phyloP scores from a whole-genome alignment of 2,797 vertebrate genomes.

The Coilia nasus region DNA sequence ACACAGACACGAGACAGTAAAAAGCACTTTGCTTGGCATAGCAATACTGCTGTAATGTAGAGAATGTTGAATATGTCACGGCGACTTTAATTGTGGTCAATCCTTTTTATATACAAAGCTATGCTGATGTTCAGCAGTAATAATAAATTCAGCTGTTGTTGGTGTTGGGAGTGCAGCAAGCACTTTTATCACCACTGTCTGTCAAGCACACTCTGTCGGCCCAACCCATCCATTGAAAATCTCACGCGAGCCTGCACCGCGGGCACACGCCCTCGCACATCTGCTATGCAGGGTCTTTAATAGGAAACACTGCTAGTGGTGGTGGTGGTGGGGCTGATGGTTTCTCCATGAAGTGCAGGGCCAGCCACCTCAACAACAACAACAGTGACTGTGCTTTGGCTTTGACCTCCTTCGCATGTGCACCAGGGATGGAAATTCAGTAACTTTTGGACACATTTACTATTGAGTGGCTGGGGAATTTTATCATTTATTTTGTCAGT shows the following conservation, averaged over 20 bases:
- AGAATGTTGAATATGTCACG: no score
- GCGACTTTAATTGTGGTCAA: no score
- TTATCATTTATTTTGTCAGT: no score
- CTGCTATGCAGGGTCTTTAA: background rate
- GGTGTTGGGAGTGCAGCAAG: background rate
- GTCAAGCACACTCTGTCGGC: background rate
- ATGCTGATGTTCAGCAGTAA: background rate
- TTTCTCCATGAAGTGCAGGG: background rate
- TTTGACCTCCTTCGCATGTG: no score
- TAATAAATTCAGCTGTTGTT: background rate
- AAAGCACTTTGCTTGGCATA: no score
- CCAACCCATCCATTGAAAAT: background rate
- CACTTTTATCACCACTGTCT: background rate
- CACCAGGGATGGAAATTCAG: no score
- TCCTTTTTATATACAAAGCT: background rate
- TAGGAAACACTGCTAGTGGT: background rate
- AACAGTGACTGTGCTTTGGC: no score
- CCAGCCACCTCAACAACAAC: background rate
- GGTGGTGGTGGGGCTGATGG: background rate
- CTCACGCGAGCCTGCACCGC: background rate
- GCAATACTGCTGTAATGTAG: no score
- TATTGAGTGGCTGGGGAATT: no score
- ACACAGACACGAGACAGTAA: no score
- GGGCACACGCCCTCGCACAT: background rate
- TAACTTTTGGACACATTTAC: no score